These are phyloP conservation scores for Philypnodon macrostomus DNA, from an alignment of 2,797 vertebrate genomes.

Conservation along the genomic window DNA sequence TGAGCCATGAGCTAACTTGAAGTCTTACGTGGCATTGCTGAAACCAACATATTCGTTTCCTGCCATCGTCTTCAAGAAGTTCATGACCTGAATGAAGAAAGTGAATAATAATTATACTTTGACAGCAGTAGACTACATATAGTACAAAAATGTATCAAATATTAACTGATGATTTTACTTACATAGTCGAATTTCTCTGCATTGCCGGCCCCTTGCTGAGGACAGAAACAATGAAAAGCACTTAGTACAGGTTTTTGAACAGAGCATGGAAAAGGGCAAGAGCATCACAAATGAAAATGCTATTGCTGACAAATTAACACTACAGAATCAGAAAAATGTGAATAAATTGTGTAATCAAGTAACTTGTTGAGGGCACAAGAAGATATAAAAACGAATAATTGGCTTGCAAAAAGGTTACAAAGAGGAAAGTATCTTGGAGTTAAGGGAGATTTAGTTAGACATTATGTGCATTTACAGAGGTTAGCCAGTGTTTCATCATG, in stretches of 20 bases:
- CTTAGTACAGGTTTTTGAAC: constrained; percentile 24
- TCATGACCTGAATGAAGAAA: constrained; percentile 84
- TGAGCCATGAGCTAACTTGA: neutral
- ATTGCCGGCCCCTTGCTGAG: constrained; percentile 91
- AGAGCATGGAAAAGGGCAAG: constrained; percentile 19
- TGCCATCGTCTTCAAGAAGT: constrained; percentile 93
- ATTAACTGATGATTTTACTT: constrained; percentile 75
- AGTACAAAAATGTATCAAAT: neutral
- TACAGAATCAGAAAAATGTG: constrained; percentile 47
- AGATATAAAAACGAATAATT: constrained; percentile 35
- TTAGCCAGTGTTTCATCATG: constrained; percentile 26
- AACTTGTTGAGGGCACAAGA: constrained; percentile 31
- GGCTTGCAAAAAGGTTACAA: constrained; percentile 35
- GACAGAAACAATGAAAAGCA: constrained; percentile 26
- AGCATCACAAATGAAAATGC: constrained; percentile 38
- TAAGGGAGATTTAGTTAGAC: constrained; percentile 44
- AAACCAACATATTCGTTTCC: constrained; percentile 97
- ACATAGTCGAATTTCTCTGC: constrained; percentile 98
- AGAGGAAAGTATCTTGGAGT: constrained; percentile 34
- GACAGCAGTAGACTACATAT: too few relatives aligned
- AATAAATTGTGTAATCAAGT: constrained; percentile 31
- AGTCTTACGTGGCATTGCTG: constrained; percentile 95
- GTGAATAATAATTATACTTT: too few relatives aligned
- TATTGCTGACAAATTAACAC: constrained; percentile 35
- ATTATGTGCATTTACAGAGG: constrained; percentile 25